Conservation (phyloP, 92 coral and sea anemone species). For the Siderastrea siderea region DNA sequence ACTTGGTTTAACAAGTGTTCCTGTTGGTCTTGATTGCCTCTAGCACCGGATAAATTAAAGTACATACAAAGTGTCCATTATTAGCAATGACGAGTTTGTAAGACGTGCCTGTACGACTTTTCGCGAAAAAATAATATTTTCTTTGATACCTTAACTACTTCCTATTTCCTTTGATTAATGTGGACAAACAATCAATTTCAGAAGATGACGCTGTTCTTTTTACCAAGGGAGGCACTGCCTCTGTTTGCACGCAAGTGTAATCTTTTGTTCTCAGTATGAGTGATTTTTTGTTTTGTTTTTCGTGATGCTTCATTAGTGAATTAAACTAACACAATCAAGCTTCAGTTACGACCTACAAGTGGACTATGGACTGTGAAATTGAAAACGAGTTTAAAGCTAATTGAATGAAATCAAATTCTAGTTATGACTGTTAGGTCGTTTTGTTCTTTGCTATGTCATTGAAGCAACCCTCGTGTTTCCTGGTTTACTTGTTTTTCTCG, state of each 20-base stretch:
- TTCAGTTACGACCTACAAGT: constrained; percentile 3
- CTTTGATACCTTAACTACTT: constrained; percentile 21
- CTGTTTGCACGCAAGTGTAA: constrained; percentile 11
- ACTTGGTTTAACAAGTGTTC: background rate
- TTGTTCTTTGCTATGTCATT: background rate
- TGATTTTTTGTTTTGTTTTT: constrained; percentile 13
- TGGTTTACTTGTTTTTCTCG: background rate
- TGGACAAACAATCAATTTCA: constrained; percentile 9
- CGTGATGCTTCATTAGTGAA: background rate
- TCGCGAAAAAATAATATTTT: background rate
- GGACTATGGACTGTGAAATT: constrained; percentile 34
- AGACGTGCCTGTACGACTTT: constrained; percentile 18
- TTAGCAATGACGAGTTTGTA: background rate
- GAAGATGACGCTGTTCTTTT: constrained; percentile 12
- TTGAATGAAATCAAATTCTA: constrained; percentile 3
- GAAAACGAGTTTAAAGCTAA: constrained; percentile 1
- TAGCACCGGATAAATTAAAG: background rate
- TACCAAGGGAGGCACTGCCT: background rate
- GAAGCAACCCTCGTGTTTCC: background rate
- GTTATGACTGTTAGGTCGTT: background rate
- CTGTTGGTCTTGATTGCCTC: background rate
- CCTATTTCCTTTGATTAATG: background rate
- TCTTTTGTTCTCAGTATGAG: constrained; percentile 31
- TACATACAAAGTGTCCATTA: background rate
- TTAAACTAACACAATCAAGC: background rate